Evolutionary conservation across 2,113 vertebrate species (phyloP), one percentile per base, ranked within the genome.

Genomic region (Marcusenius ussheri): DNA sequence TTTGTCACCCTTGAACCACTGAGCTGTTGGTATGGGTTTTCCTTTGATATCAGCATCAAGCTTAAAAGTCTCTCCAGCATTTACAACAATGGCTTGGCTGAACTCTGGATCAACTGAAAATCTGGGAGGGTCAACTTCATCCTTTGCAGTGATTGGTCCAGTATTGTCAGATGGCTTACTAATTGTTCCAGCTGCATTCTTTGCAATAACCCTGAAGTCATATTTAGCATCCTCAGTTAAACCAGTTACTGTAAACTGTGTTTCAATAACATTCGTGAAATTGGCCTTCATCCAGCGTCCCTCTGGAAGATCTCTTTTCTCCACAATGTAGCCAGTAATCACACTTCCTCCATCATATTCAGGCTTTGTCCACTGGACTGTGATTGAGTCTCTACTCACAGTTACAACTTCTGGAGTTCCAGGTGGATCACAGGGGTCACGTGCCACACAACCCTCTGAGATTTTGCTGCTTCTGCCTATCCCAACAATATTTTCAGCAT

Each of bases 211-310:
- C 97, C 98, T 98, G 91, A 99, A 99, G 94, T 99, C 98, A 3
- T 99, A 99, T 93, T 97, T 97, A 91, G 97, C 95, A 92, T 98
- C 97, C 96, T 99, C 98, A 88, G 97, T 98, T 88, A 99, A 96
- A 39, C 98, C 98, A 91, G 97, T 97, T 84, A 98, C 95, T 87
- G 96, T 97, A 93, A 99, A 99, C 31, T 98, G 96, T 89, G 98
- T 99, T 96, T 99, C 98, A 94, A 97, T 98, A n/a, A 99, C 94
- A 93, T 99, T 99, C 80, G 98, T 99, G 92, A 99, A 99, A 91
- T 98, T 99, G 3, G 98, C 97, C 94, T 97, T 99, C 94, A 96
- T 97, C 98, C 98, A 99, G 47, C 98, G 97, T 88, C 98, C 98
- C 13, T 99, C 98, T 88, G 98, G 98, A 90, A 99, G 95, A 92